Evolutionary conservation across 2,113 vertebrate genomes (phyloP).

Genomic region (Sterrhoptilus dennistouni): DNA sequence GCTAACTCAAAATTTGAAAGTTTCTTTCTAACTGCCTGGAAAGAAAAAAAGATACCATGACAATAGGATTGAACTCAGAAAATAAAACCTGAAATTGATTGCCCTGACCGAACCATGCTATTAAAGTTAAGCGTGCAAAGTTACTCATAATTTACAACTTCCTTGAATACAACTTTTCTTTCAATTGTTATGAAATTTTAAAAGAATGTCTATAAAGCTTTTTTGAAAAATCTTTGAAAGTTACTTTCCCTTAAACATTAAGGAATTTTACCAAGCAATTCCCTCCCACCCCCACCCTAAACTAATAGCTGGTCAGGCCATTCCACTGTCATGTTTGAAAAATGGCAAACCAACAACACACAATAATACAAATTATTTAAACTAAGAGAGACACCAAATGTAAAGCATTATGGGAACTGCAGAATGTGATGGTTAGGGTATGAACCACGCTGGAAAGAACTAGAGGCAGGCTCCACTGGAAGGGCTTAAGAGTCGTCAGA

Average conservation of each 20-base stretch:
- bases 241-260: constrained; percentile 98
- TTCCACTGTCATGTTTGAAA: constrained; percentile 73
- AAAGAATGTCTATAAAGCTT: constrained; percentile 88
- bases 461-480: constrained; percentile 61
- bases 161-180: constrained; percentile 83
- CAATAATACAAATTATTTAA: constrained; percentile 59
- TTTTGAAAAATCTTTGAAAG: constrained; percentile 83
- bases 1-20: constrained; percentile 64
- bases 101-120: constrained; percentile 88
- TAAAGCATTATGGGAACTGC: constrained; percentile 63
- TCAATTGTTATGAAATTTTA: constrained; percentile 80
- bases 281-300: constrained; percentile 77
- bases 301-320: constrained; percentile 84
- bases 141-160: constrained; percentile 80
- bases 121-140: constrained; percentile 90
- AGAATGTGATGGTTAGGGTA: constrained; percentile 63
- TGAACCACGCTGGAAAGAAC: constrained; percentile 44
- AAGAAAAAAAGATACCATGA: constrained; percentile 38
- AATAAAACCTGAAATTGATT: constrained; percentile 58
- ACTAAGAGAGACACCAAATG: constrained; percentile 70
- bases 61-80: constrained; percentile 70
- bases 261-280: constrained; percentile 89
- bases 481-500: constrained; percentile 59
- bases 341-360: constrained; percentile 69
- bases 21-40: constrained; percentile 67